Base-by-base conservation (phyloP, 2,888 invertebrate species). In the Teinopalpus imperialis region DNA sequence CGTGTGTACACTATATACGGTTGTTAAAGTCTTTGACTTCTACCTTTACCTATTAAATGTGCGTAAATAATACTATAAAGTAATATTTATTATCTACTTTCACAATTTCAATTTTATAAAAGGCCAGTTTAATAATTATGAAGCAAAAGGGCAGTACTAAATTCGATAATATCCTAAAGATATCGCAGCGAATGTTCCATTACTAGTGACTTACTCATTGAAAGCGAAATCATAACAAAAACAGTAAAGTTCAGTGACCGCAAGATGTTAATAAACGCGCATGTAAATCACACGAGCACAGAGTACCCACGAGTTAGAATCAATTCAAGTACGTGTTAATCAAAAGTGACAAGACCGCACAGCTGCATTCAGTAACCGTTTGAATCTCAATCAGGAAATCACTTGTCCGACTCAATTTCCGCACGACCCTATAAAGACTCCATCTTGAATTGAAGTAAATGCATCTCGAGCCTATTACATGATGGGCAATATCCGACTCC, bases 401-500 rank as follows among this genome's bases (percentile, higher is more conserved):
- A 42, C 24, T 47, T 41, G 36, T 36, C 30, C 24, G 5, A 20
- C 7, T 18, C 41, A 31, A 35, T 47, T 18, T 41, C 36, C 46
- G 30, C 24, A 10, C 29, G 23, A 23, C 34, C 35, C 18, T 30
- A 35, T 5, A 10, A 3, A 23, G 34, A 32, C 8, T 24, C 29
- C 16, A 26, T 46, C 41, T 41, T 41, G 9, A 30, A 34, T 23
- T 16, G 41, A 31, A 34, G 23, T 41, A 20, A 41, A 47, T 31
- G 35, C 46, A 41, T 40, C 35, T 40, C 40, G 9, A 23, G 14
- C 36, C 41, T 18, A 36, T 41, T 47, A 41, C 31, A 18, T 41
- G 35, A 46, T 46, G 4, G 41, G 41, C 46, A 24, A 47, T 47
- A 41, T 41, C 35, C 46, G 34, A 46, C 30, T 41, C 36, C 30